Evolutionary conservation across 2,797 vertebrate species (phyloP).

Genomic region (Clarias platycephalus): DNA sequence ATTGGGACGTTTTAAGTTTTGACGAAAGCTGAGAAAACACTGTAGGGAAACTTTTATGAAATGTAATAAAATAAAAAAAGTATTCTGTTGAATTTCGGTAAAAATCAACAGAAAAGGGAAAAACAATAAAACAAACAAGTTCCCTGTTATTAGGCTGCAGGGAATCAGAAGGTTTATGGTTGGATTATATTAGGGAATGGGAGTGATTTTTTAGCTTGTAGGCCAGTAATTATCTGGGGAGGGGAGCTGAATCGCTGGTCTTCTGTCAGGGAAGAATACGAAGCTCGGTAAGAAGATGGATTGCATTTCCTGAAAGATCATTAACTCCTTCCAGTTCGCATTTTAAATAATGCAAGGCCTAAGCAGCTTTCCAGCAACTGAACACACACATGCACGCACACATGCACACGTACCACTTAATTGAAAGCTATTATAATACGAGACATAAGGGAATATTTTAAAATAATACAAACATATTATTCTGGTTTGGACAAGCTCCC

Average conservation of each 20-base stretch:
- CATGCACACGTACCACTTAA: conserved; percentile 65
- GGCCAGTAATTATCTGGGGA: conserved; percentile 55
- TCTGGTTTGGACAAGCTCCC: neutral
- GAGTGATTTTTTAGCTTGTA: conserved; percentile 44
- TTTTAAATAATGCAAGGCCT: conserved; percentile 74
- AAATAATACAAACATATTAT: neutral
- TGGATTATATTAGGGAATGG: conserved; percentile 45
- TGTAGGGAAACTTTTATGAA: neutral
- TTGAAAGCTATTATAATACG: conserved; percentile 45
- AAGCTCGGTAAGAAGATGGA: conserved; percentile 57
- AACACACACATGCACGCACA: conserved; percentile 67
- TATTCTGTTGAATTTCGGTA: conserved; percentile 36
- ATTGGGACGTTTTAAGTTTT: neutral
- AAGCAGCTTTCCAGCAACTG: conserved; percentile 59
- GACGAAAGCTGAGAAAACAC: neutral
- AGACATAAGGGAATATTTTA: conserved; percentile 21
- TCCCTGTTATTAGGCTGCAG: conserved; percentile 63
- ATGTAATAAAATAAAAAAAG: neutral
- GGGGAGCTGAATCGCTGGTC: conserved; percentile 55
- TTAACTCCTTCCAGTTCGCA: conserved; percentile 72
- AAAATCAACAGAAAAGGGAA: neutral
- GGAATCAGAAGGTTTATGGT: conserved; percentile 45
- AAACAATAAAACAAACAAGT: conserved; percentile 41
- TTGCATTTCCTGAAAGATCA: conserved; percentile 70
- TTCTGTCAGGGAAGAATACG: conserved; percentile 45